Evolutionary conservation across 2,888 invertebrate species (phyloP), one percentile per base, ranked within the genome.

Genomic region (Hydriomena furcata): DNA sequence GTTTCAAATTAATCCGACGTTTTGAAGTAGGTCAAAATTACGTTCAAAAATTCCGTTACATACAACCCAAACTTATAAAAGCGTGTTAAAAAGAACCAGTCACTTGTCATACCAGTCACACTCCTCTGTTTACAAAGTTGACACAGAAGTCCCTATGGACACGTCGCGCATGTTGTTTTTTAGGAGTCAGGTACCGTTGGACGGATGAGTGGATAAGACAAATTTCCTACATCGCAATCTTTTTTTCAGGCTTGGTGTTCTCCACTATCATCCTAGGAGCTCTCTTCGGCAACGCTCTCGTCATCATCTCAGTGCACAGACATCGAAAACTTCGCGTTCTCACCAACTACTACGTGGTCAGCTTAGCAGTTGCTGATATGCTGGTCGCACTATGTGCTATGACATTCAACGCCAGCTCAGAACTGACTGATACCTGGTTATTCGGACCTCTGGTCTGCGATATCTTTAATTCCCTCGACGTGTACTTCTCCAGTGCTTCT

Each of bases 261-360:
- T 93, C 94, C 50, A 93, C 93, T 63, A 97, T 98, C 79, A 98
- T 98, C 73, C 92, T 96, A 47, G 95, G 96, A 61, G 98, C 98
- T 21, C 93, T 97, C 10, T 92, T 98, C 47, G 98, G 98, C 43
- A 98, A 98, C 91, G 95, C 97, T 1, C 91, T 98, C 61, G 98
- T 98, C 68, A 96, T 97, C 66, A 94, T 95, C 59, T 94, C 94
- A 68, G 96, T 97, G 17, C 93, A 95, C 62, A 92, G 95, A 34
- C 96, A 96, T 77, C 92, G 96, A 32, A 94, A 95, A 66, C 91
- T 97, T 1, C 92, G 97, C 35, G 96, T 97, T 58, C 95, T 97
- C 73, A 98, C 98, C 40, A 98, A 98, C 84, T 98, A 97, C 82
- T 98, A 98, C 92, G 97, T 98, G 61, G 98, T 98, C 66, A 97